Base-by-base conservation (phyloP, 1,140 invertebrate genomes). In the Battus philenor region DNA sequence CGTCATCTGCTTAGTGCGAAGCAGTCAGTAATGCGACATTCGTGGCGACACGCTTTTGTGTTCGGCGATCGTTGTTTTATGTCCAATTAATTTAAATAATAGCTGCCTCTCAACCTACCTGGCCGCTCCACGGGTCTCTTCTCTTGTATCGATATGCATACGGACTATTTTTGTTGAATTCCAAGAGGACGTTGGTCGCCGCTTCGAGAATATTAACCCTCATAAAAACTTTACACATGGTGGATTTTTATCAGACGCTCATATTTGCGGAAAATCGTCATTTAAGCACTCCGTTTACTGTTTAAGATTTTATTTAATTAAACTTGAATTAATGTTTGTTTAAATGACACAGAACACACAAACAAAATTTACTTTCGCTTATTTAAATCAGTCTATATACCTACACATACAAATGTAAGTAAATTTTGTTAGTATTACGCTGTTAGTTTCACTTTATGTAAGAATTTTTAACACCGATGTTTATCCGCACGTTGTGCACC, bases 51-150 rank as follows among this genome's bases (percentile, higher is more conserved):
- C 58, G 67, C 57, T 75, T 50, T 47, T 52, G 59, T 61, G 53
- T 67, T 58, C 54, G 50, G 44, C 55, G 38, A 50, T 58, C 55
- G 51, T 60, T 63, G 65, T 74, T 75, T 74, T 62, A 68, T 59
- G 70, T 75, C 67, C 71, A 80, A 80, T 77, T 75, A 75, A 80
- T 73, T 75, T 75, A 70, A 80, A 77, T 75, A 72, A 80, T 70
- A 71, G 70, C 69, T 48, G 54, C 59, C 61, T 63, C 52, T 47
- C 63, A 56, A 66, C 61, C 67, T 71, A 73, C 71, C 71, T 73
- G 71, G 41, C n/a, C n/a, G 61, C 44, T 54, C 46, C 45, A 46
- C 52, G 32, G 29, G 30, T 49, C 54, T 54, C 45, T 64, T 67
- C 45, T 55, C 50, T 53, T 47, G 44, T 53, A 50, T 44, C 53